These are phyloP conservation scores for Symphodus melops DNA, from an alignment of 2,113 vertebrate species.

Conservation along the genomic window DNA sequence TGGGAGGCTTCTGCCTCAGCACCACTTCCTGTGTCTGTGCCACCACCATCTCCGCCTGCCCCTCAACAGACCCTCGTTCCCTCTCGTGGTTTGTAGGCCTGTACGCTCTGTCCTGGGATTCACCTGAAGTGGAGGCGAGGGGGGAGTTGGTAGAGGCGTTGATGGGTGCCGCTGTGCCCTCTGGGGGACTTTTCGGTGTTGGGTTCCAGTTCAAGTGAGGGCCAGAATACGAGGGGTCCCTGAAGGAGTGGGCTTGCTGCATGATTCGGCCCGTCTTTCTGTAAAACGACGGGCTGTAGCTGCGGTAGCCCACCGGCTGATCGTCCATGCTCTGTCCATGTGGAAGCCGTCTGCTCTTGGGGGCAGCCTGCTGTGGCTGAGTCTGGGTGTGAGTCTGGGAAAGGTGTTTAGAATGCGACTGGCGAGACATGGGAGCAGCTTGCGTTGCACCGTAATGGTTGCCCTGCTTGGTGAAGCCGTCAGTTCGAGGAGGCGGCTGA, in stretches of 20 bases:
- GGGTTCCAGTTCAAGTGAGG: conserved; percentile 86
- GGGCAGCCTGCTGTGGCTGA: conserved; percentile 61
- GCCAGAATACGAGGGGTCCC: conserved; percentile 91
- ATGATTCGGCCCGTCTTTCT: conserved; percentile 92
- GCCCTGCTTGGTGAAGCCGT: conserved; percentile 66
- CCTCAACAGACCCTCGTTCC: conserved; percentile 74
- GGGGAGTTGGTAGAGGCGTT: conserved; percentile 48
- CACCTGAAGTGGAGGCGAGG: conserved; percentile 47
- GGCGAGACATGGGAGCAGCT: conserved; percentile 48
- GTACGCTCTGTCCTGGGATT: conserved; percentile 75
- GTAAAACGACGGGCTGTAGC: conserved; percentile 97
- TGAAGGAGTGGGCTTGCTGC: conserved; percentile 93
- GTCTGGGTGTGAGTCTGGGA: conserved; percentile 41
- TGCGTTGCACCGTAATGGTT: conserved; percentile 52
- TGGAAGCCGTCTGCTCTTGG: conserved; percentile 81
- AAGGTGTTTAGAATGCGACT: conserved; percentile 67
- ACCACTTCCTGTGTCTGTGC: conserved; percentile 87
- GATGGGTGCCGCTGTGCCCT: conserved; percentile 47
- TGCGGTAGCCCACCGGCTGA: conserved; percentile 89
- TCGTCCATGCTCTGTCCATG: conserved; percentile 86
- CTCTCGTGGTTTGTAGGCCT: conserved; percentile 82
- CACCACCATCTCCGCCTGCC: conserved; percentile 63
- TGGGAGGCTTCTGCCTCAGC: conserved; percentile 93
- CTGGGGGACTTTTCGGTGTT: conserved; percentile 77
- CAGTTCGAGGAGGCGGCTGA: conserved; percentile 71